A percentile compares a stretch with the other conserved stretches of the same genome.
These are phyloP conservation scores for Callimorpha dominula DNA, from an alignment of 2,888 invertebrate species.

Conservation along the genomic window DNA sequence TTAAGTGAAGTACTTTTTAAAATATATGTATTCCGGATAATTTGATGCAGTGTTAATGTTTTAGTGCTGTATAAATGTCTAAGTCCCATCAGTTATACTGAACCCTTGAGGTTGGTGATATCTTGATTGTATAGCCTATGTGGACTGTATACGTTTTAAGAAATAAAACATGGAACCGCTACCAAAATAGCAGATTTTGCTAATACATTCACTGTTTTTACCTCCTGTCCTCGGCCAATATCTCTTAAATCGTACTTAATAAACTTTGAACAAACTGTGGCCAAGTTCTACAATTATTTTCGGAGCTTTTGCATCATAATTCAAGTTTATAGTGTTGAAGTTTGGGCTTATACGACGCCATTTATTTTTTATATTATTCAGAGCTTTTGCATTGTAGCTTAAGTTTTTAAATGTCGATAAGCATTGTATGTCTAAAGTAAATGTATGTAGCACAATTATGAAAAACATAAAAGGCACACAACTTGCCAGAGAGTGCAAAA, in stretches of 20 bases:
- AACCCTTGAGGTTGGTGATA: not conserved
- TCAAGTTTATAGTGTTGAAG: not conserved
- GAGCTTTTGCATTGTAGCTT: too few species aligned
- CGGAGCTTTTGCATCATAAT: not conserved
- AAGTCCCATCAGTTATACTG: not conserved
- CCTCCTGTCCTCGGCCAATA: not conserved
- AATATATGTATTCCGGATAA: too few species aligned
- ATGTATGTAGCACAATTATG: too few species aligned
- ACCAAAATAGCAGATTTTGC: not conserved
- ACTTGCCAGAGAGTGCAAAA: too few species aligned
- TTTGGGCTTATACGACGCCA: not conserved
- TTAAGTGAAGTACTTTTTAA: too few species aligned
- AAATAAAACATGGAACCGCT: not conserved
- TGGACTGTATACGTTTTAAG: not conserved
- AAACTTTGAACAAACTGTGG: conserved; percentile 2
- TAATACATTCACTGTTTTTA: not conserved
- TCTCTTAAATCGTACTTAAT: conserved; percentile 5
- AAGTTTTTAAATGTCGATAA: too few species aligned
- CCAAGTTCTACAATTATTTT: conserved; percentile 10
- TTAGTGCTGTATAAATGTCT: too few species aligned
- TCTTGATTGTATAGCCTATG: not conserved
- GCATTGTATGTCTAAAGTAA: too few species aligned
- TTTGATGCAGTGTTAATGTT: too few species aligned
- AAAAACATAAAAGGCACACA: too few species aligned
- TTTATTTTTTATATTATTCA: not conserved